Evolutionary conservation across 2,113 vertebrate species (phyloP), one percentile per base, ranked within the genome.

Genomic region (Labeo catla): DNA sequence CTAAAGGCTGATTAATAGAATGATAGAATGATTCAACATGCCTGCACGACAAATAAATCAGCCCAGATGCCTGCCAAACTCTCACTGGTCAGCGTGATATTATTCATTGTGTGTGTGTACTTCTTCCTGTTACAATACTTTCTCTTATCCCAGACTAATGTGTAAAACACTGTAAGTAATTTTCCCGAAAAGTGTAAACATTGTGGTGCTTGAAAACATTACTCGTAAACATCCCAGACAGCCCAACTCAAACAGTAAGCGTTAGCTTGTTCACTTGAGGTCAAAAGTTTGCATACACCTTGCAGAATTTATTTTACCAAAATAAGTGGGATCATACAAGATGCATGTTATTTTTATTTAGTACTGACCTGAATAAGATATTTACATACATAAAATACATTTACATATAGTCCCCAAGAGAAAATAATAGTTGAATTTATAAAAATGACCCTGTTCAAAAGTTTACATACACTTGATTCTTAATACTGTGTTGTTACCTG

Each of bases 1-100:
- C 23, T 52, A 68, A 82, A 82, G 80, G 15, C 63, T 68, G 61
- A 68, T 82, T 82, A 68, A 81, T 34, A 82, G 43, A 47, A 65
- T 66, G 59, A 81, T 49, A 65, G 12, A 52, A 82, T 52, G 47
- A 82, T 82, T 52, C 45, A 82, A 82, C 47, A 54, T 1, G 49
- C 28, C 63, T 52, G 47, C 6, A 70, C 10, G 9, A 16, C 19
- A 7, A 82, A 70, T 39, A 21, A 36, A 82, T 52, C 81, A 70
- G 81, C 45, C 23, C 81, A 49, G 63, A 52, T 52, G 23, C 45
- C 23, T 52, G 63, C 63, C 63, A 52, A 21, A 82, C 47, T 70
- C 45, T 36, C 45, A 68, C 16, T 68, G 49, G 12, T 50, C 57
- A 61, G 57, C 57, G 57, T n/a, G 7, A 61, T n/a, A 61, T 4